Percentiles rank a stretch among this genome's conserved stretches.
These are phyloP conservation scores for Zonitis immaculata DNA, from an alignment of 2,888 invertebrate genomes.

Conservation along the genomic window DNA sequence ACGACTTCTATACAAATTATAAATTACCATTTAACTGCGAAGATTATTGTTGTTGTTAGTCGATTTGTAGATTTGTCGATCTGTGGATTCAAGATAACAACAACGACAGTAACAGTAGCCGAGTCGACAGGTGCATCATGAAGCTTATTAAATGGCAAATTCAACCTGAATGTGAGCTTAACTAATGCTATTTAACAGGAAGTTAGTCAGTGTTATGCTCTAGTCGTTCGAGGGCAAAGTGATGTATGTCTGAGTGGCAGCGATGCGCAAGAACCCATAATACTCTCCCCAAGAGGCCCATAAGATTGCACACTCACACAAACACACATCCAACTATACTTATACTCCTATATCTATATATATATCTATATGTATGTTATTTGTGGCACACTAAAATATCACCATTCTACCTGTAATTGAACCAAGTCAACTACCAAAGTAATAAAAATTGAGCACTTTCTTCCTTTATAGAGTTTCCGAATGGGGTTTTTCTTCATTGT, in stretches of 20 bases:
- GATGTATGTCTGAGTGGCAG: slow-evolving; percentile 32
- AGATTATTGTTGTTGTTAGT: too few relatives aligned
- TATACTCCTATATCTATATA: too few relatives aligned
- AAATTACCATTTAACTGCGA: too few relatives aligned
- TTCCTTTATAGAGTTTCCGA: neutral
- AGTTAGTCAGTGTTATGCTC: slow-evolving; percentile 30
- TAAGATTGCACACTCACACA: slow-evolving; percentile 8
- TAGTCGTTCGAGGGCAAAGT: slow-evolving; percentile 23
- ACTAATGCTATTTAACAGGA: slow-evolving; percentile 33
- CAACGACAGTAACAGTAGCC: neutral
- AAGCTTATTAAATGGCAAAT: slow-evolving; percentile 8
- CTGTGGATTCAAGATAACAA: neutral
- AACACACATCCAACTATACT: too few relatives aligned
- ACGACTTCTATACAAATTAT: too few relatives aligned
- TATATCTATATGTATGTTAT: slow-evolving; percentile 5
- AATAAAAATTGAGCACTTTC: slow-evolving; percentile 18
- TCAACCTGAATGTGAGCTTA: slow-evolving; percentile 19
- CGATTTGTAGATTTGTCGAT: neutral
- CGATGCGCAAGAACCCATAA: slow-evolving; percentile 23
- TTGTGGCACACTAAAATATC: slow-evolving; percentile 20
- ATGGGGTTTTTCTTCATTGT: neutral
- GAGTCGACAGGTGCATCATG: slow-evolving; percentile 5
- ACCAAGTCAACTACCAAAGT: slow-evolving; percentile 15
- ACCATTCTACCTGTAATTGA: slow-evolving; percentile 21
- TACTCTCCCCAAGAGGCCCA: slow-evolving; percentile 13